These are phyloP conservation scores for Poliocrania exsul DNA, from an alignment of 2,797 vertebrate species.

Conservation along the genomic window DNA sequence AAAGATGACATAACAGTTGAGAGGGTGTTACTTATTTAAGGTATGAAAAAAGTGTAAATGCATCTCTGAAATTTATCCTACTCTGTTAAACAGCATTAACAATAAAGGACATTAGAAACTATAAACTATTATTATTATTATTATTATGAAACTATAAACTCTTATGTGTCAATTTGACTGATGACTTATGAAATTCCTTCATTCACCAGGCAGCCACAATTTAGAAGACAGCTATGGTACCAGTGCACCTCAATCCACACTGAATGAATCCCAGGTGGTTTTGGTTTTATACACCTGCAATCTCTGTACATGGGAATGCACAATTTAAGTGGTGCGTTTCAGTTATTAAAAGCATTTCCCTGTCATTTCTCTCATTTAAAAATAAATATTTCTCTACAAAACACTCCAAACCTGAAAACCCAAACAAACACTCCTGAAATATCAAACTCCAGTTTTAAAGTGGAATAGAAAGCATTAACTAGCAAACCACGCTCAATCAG, in stretches of 20 bases:
- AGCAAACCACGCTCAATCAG: neutral
- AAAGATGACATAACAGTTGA: neutral
- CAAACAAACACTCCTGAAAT: neutral
- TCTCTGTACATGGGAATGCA: neutral
- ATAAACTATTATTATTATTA: too few relatives aligned
- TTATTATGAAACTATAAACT: neutral
- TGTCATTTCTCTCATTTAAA: neutral
- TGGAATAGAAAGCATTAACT: neutral
- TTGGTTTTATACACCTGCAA: neutral
- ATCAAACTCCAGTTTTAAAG: neutral
- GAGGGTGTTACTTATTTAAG: neutral
- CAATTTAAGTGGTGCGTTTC: neutral
- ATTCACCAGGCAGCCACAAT: neutral
- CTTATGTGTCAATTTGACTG: neutral
- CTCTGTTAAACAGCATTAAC: neutral
- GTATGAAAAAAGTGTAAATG: neutral
- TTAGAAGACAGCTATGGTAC: neutral
- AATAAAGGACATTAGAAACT: neutral
- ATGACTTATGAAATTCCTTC: neutral
- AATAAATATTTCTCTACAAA: neutral
- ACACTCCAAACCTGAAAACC: neutral
- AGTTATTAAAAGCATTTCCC: neutral
- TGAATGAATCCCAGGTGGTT: neutral
- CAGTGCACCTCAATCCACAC: neutral
- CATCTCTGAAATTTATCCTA: neutral